Percentiles rank a stretch among this genome's conserved stretches.
Conservation (phyloP, 1,140 invertebrate species). For the Aethina tumida region DNA sequence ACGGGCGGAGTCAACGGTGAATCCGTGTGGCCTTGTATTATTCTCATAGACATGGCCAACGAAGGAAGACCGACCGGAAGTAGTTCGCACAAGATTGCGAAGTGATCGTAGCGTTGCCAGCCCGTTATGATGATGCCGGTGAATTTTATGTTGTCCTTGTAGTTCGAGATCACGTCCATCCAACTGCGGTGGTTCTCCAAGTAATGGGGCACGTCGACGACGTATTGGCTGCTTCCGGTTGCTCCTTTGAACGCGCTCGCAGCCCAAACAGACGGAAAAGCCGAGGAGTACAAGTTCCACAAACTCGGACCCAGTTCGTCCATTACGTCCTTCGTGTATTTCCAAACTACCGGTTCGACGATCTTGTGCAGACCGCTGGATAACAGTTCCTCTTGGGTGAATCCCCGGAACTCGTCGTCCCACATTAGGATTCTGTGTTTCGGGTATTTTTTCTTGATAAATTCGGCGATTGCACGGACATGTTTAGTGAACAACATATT, state of each 20-base stretch:
- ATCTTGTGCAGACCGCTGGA: slow-evolving; percentile 55
- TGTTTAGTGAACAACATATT: slow-evolving; percentile 52
- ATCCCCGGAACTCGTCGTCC: slow-evolving; percentile 86
- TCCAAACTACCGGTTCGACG: slow-evolving; percentile 80
- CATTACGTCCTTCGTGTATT: slow-evolving; percentile 52
- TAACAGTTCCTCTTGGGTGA: slow-evolving; percentile 51
- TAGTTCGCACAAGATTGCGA: slow-evolving; percentile 85
- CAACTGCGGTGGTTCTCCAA: slow-evolving; percentile 26
- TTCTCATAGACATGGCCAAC: slow-evolving; percentile 43
- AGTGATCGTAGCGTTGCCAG: slow-evolving; percentile 85
- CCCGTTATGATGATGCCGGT: slow-evolving; percentile 61
- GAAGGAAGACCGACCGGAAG: slow-evolving; percentile 74
- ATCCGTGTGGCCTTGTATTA: slow-evolving; percentile 35
- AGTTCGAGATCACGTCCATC: slow-evolving; percentile 21
- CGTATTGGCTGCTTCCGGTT: slow-evolving; percentile 32
- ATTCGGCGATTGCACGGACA: slow-evolving; percentile 49
- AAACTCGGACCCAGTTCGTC: slow-evolving; percentile 36
- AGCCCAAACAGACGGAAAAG: slow-evolving; percentile 84
- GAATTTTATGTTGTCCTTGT: slow-evolving; percentile 20
- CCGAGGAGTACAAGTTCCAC: slow-evolving; percentile 69
- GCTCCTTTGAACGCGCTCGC: slow-evolving; percentile 87
- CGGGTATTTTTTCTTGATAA: slow-evolving; percentile 52
- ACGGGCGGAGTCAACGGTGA: slow-evolving; percentile 45
- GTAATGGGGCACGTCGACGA: slow-evolving; percentile 23
- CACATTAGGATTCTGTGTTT: slow-evolving; percentile 59